Evolutionary conservation across 2,113 vertebrate species (phyloP).

Genomic region (Hypocryptadius cinnamomeus): DNA sequence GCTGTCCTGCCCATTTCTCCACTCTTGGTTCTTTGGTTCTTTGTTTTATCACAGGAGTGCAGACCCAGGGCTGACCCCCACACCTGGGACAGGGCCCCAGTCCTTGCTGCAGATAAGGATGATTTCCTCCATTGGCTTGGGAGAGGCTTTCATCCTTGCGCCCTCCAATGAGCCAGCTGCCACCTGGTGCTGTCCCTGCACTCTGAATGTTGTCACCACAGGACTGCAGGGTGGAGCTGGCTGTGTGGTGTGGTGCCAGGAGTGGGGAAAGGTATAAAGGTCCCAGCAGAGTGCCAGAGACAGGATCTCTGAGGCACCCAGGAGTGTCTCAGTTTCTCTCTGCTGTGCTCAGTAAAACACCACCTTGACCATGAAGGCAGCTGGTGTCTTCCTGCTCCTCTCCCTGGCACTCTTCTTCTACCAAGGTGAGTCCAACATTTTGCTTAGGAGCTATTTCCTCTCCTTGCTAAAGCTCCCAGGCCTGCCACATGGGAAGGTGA

Average conservation of each 20-base stretch:
- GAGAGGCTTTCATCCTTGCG: not conserved
- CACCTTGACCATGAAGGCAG: slow-evolving; percentile 16
- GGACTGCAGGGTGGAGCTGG: not conserved
- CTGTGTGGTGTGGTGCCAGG: not conserved
- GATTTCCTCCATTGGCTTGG: not conserved
- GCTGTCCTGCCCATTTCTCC: not conserved
- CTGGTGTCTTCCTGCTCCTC: slow-evolving; percentile 17
- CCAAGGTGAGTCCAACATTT: slow-evolving; percentile 26
- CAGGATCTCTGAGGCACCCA: not conserved
- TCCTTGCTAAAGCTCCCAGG: not conserved
- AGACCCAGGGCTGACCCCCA: not conserved
- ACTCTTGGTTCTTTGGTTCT: not conserved
- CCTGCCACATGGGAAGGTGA: not conserved
- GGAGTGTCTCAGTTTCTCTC: not conserved
- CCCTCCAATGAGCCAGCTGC: not conserved
- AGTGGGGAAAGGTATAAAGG: not conserved
- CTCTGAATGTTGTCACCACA: not conserved
- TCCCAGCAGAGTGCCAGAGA: not conserved
- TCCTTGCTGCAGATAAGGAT: not conserved
- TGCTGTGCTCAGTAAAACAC: not conserved
- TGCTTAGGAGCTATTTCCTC: not conserved
- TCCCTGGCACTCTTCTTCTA: slow-evolving; percentile 1
- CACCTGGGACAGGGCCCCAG: not conserved
- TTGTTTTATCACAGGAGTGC: not conserved
- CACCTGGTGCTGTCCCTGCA: not conserved